phyloP scores from a whole-genome alignment of 2,113 vertebrate genomes.

The Eulemur rufifrons region DNA sequence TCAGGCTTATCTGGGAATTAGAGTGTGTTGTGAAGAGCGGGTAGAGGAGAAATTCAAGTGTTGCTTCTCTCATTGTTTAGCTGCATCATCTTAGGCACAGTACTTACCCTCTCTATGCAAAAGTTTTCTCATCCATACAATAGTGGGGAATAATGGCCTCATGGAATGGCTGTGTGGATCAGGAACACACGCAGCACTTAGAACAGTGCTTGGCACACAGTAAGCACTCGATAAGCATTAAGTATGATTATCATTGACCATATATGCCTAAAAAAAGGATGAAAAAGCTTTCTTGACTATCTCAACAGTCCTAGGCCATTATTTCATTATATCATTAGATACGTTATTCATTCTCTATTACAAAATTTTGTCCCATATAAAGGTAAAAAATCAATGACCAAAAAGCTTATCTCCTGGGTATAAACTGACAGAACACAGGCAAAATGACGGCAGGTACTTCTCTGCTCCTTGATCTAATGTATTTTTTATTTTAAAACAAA shows the following conservation, averaged over 20 bases:
- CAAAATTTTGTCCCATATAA: background rate
- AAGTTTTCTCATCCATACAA: background rate
- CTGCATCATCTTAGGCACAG: background rate
- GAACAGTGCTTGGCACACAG: background rate
- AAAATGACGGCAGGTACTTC: background rate
- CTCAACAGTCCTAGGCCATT: background rate
- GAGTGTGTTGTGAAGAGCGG: background rate
- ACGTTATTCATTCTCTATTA: background rate
- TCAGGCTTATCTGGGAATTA: background rate
- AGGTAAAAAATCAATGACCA: conserved; percentile 7
- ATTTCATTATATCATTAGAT: background rate
- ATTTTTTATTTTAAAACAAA: background rate
- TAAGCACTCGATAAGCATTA: background rate
- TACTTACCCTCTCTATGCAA: background rate
- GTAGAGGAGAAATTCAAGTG: background rate
- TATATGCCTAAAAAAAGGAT: background rate
- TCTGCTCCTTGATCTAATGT: background rate
- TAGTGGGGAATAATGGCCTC: background rate
- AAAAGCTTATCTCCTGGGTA: background rate
- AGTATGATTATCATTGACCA: background rate
- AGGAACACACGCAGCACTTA: background rate
- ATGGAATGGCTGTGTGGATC: background rate
- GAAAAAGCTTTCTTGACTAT: background rate
- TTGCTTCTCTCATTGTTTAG: background rate
- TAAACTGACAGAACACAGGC: background rate